These are phyloP conservation scores for Lemur catta DNA, from an alignment of 2,797 vertebrate species.

Conservation along the genomic window DNA sequence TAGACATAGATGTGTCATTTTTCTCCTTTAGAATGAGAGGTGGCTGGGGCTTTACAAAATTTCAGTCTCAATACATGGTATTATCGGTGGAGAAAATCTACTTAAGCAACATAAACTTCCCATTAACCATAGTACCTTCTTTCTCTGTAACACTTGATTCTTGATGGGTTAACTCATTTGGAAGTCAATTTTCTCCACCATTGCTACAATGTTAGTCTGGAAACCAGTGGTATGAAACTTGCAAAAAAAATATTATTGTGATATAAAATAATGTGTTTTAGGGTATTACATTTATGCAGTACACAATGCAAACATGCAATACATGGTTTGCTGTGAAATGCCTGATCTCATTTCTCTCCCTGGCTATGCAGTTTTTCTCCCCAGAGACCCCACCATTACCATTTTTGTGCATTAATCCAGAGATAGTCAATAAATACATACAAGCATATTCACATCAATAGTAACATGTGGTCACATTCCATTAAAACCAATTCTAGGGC, in stretches of 20 bases:
- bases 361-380: neutral
- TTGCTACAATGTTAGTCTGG: neutral
- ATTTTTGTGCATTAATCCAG: neutral
- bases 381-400: neutral
- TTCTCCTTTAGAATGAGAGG: slow-evolving; percentile 3
- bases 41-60: neutral
- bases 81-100: neutral
- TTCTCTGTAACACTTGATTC: neutral
- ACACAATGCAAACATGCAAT: neutral
- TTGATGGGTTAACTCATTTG: neutral
- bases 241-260: slow-evolving; percentile 36
- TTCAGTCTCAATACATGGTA: neutral
- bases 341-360: neutral
- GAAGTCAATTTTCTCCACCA: neutral
- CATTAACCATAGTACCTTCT: neutral
- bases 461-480: neutral
- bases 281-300: neutral
- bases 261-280: slow-evolving; percentile 26
- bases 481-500: neutral
- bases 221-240: neutral
- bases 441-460: neutral
- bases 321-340: neutral
- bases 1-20: neutral
- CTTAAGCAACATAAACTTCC: neutral
- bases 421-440: neutral